Conservation (phyloP, 1,140 invertebrate genomes). For the Pseudoatta argentina region DNA sequence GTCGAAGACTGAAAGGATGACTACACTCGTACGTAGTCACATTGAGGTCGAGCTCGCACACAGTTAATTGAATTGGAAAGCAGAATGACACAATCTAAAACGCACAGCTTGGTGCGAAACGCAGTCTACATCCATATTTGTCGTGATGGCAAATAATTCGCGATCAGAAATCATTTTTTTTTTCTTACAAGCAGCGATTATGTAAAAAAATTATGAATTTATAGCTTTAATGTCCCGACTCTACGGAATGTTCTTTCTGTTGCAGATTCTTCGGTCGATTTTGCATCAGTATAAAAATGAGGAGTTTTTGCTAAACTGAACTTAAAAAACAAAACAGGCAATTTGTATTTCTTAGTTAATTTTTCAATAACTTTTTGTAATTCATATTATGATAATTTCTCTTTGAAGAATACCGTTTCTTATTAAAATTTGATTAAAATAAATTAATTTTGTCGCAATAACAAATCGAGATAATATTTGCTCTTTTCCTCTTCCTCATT, state of each 20-base stretch:
- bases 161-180: not conserved
- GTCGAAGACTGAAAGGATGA: conserved; percentile 17
- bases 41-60: conserved; percentile 3
- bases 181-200: not conserved
- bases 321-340: not conserved
- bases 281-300: not conserved
- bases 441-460: not conserved
- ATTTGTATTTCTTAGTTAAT: not conserved
- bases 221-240: not conserved
- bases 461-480: not conserved
- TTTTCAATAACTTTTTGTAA: conserved; percentile 1
- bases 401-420: not conserved
- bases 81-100: conserved; percentile 53
- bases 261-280: not conserved
- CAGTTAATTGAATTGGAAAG: conserved; percentile 67
- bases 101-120: conserved; percentile 11
- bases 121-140: conserved; percentile 33
- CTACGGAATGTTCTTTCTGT: not conserved
- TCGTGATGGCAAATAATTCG: not conserved
- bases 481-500: not conserved
- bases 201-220: not conserved
- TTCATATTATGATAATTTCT: conserved; percentile 47
- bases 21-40: conserved; percentile 16
- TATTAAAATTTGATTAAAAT: conserved; percentile 19
- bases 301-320: not conserved